Evolutionary conservation across 2,888 invertebrate species (phyloP), one percentile per base, ranked within the genome.

Genomic region (Drosophila eohydei): DNA sequence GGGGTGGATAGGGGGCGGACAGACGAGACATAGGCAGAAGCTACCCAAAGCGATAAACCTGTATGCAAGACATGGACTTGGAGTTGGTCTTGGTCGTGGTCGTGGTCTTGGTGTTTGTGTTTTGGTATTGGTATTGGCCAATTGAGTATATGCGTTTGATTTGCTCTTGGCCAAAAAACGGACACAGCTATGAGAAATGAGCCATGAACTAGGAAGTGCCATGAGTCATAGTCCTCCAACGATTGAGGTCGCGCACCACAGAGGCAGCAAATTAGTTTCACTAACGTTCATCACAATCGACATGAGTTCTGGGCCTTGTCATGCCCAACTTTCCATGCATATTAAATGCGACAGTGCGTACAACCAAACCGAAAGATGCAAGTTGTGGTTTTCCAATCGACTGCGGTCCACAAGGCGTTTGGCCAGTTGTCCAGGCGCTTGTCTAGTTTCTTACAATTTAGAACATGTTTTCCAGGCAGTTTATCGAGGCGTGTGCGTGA

Each of bases 311-410:
- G 4, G 63, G 46, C 43, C 40, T 8, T n/a, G 32, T 55, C 12
- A 30, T 65, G 73, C 32, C 32, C 54, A 87, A 82, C 84, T 84
- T 84, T 84, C 85, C 85, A 80, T 58, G 73, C 82, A 58, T 70
- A 71, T 52, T 72, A 61, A 60, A 74, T 69, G 70, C 77, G 71
- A 63, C 63, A 72, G 77, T 81, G 79, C 79, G 79, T 79, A 74
- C 69, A 82, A 56, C 61, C 69, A 52, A 74, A 68, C 40, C 50
- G 50, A 73, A 61, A 74, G 46, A 40, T 41, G 51, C 54, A 11
- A 54, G 54, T n/a, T 78, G 81, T 40, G 83, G 83, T 87, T 84
- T 80, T 84, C 88, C 85, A 87, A 82, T 80, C 82, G 71, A 81
- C 65, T 86, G 48, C 48, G 86, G 74, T 71, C 80, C 74, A 61